These are phyloP conservation scores for Sciurus carolinensis DNA, from an alignment of 2,797 vertebrate species.

Conservation along the genomic window DNA sequence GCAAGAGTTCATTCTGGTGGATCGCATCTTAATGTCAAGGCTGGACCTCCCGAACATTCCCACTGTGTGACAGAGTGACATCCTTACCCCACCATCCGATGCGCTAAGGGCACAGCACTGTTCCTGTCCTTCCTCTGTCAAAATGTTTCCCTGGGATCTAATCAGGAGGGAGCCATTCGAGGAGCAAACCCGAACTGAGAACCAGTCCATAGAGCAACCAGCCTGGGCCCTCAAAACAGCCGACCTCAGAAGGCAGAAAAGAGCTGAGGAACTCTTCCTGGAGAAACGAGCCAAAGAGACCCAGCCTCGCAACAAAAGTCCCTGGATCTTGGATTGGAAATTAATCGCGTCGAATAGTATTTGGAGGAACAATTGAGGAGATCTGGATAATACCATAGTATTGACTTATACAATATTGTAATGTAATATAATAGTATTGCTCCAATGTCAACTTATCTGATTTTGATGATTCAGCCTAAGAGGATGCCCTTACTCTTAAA, in stretches of 20 bases:
- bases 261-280: neutral
- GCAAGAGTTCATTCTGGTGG: neutral
- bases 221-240: fast-evolving
- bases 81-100: fast-evolving
- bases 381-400: neutral
- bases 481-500: neutral
- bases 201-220: neutral
- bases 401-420: neutral
- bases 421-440: neutral
- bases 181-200: neutral
- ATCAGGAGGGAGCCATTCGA: neutral
- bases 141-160: neutral
- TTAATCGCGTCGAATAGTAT: neutral
- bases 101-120: fast-evolving
- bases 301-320: too few relatives aligned
- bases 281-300: neutral
- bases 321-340: neutral
- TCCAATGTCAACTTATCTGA: neutral
- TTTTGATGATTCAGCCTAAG: neutral
- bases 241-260: neutral
- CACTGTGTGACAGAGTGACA: fast-evolving
- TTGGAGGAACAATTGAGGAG: neutral
- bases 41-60: neutral
- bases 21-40: neutral
- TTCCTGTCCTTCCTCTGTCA: fast-evolving